Percentiles rank a stretch among this genome's conserved stretches.
phyloP scores from a whole-genome alignment of 2,113 vertebrate species.

The Oncorhynchus kisutch region DNA sequence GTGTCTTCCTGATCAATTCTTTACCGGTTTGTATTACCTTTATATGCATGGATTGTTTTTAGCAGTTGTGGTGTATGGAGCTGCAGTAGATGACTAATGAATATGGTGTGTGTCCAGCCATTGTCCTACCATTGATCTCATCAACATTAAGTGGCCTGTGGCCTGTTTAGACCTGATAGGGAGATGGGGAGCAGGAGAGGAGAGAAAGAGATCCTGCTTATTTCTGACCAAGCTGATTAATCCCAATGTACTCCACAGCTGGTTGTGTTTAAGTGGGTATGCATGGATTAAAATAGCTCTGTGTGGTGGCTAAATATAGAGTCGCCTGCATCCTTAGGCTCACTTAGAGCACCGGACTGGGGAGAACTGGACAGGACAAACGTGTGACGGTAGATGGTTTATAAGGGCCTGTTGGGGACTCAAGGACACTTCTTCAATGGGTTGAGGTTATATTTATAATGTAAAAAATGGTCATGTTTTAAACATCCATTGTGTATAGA shows the following conservation, averaged over 20 bases:
- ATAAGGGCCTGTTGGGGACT: background rate
- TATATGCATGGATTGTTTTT: constrained; percentile 39
- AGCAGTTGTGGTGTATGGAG: constrained; percentile 53
- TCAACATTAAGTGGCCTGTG: constrained; percentile 62
- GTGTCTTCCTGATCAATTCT: constrained; percentile 30
- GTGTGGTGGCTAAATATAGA: background rate
- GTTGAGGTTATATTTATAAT: background rate
- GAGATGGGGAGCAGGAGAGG: constrained; percentile 36
- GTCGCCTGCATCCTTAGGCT: background rate
- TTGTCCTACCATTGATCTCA: constrained; percentile 61
- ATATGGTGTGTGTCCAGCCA: constrained; percentile 60
- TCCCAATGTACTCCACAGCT: too few relatives aligned
- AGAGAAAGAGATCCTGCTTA: background rate
- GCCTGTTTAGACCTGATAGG: constrained; percentile 63
- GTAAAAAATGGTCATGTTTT: background rate
- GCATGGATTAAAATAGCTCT: background rate
- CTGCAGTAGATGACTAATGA: constrained; percentile 62
- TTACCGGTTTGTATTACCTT: constrained; percentile 36
- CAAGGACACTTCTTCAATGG: background rate
- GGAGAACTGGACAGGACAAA: background rate
- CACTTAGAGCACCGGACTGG: background rate
- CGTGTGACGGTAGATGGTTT: background rate
- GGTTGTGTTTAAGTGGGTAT: background rate
- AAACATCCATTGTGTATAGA: background rate
- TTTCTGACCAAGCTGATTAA: too few relatives aligned